A percentile compares a stretch with the other conserved stretches of the same genome.
Evolutionary conservation across 2,888 invertebrate species (phyloP).

Genomic region (Eilema sororculum): DNA sequence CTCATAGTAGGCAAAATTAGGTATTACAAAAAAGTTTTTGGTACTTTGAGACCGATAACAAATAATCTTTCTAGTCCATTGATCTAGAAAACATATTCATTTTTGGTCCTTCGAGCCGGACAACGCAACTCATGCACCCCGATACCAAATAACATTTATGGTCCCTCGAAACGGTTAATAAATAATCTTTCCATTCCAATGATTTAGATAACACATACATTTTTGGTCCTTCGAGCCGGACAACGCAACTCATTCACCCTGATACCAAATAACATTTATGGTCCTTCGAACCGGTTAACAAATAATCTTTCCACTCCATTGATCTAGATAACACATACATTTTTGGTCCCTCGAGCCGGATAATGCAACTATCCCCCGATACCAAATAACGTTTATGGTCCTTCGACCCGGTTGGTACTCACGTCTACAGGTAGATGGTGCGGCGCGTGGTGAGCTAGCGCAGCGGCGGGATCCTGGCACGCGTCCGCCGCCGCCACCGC

Average conservation of each 20-base stretch:
- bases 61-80: neutral
- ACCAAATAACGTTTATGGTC: neutral
- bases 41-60: neutral
- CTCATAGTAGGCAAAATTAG: too few relatives aligned
- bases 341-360: neutral
- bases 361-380: too few relatives aligned
- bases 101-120: neutral
- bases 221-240: neutral
- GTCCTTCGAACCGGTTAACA: neutral
- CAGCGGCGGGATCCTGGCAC: slow-evolving; percentile 94
- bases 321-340: neutral
- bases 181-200: neutral
- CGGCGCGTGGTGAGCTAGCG: slow-evolving; percentile 89
- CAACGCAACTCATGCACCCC: too few relatives aligned
- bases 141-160: neutral
- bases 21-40: neutral
- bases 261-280: neutral
- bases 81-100: neutral
- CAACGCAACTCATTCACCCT: too few relatives aligned
- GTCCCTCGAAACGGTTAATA: neutral
- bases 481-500: slow-evolving; percentile 95
- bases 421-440: slow-evolving; percentile 87
- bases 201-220: neutral
- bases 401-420: slow-evolving; percentile 45
- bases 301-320: neutral